Evolutionary conservation across 2,888 invertebrate genomes (phyloP), one percentile per base, ranked within the genome.

Genomic region (Caradrina clavipalpis): DNA sequence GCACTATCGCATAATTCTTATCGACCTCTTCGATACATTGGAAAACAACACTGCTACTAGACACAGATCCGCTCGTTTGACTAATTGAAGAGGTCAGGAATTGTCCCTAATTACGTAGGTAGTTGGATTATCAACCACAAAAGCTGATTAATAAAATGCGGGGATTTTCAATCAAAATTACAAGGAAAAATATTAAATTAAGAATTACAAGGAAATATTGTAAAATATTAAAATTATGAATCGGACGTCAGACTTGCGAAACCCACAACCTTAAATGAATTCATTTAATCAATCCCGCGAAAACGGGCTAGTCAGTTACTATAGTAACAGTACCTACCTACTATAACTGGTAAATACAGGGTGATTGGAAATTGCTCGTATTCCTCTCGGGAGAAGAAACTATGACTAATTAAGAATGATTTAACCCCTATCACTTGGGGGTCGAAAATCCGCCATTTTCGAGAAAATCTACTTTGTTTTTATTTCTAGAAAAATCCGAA

Each of bases 21-120:
- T 94, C 95, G 92, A 93, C 91, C 90, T 92, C 89, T 92, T 92
- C 89, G 91, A 88, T 90, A 80, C 90, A 93, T 90, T 89, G 90
- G 88, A 91, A 91, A 90, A 91, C 88, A 88, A 88, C 88, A 80
- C 85, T 64, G 57, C 56, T 69, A 66, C 21, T 73, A 84, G 65
- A 72, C 49, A 56, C 62, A 68, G 65, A 77, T 69, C 69, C 53
- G 53, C 57, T 60, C 59, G 35, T 63, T 64, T 64, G 11, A 26
- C 22, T 47, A 26, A 26, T 54, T 47, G 2, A 19, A 39, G 17
- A 47, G 13, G 35, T 51, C 45, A 26, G 13, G 53, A 57, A 11
- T 39, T 19, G 39, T 62, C 55, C 42, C 8, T 45, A 13, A 15
- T 47, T 47, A 7, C 6, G 8, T 11, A 31, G 26, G 17, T 17